Base-by-base conservation (phyloP, 2,888 invertebrate genomes). In the Agriopis marginaria region DNA sequence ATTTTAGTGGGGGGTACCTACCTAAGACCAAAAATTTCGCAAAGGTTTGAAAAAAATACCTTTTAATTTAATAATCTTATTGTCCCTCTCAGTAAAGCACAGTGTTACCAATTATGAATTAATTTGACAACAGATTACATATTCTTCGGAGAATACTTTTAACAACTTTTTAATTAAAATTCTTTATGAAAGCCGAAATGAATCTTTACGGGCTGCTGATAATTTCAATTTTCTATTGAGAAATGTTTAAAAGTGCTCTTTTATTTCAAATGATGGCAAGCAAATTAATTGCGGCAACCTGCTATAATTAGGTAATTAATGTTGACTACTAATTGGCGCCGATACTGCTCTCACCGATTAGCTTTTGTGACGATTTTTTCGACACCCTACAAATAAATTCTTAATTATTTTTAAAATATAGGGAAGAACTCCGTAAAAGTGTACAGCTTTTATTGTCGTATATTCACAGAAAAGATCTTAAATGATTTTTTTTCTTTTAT, bases 131-230 rank as follows among this genome's bases (percentile, higher is more conserved):
- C 87, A 89, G 89, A 91, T 91, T 89, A 92, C 89, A 91, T 91
- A 89, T 89, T 89, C 87, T 85, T 86, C 76, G 75, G 81, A 79
- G 87, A 87, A 89, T 88, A 86, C 85, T 89, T 88, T 80, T 82
- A 79, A 82, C 80, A 90, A 90, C 86, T 91, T 91, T 89, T 89
- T 91, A 91, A 92, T 92, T 92, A 89, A 91, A 91, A 91, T 91
- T 90, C 88, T 90, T 91, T 73, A 77, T 74, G 75, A 79, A 81
- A 82, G 81, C 84, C 82, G 84, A 86, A 86, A 83, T 82, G 86
- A 87, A 84, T 86, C 78, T 85, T 85, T 79, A 83, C 83, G 81
- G 83, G 78, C 81, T 82, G 82, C 81, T 86, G 86, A 89, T 89
- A 85, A 87, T 87, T 88, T 86, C 77, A 85, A 85, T 87, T 86